Evolutionary conservation across 2,888 invertebrate species (phyloP), one percentile per base, ranked within the genome.

Genomic region (Leptinotarsa peninsularis): DNA sequence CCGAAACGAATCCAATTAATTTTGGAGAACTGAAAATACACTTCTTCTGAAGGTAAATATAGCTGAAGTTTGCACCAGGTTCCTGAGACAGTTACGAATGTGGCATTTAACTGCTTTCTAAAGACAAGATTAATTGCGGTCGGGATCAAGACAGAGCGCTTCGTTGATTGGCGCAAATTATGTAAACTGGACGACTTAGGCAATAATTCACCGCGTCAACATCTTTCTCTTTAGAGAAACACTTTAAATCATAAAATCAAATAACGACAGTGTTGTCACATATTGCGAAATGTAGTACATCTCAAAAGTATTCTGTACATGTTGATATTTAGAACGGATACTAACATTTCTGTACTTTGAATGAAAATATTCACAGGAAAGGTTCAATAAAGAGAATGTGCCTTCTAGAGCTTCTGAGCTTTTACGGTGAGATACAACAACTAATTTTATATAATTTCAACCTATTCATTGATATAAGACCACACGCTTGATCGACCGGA

Each of bases 81-180:
- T 56, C 58, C 58, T 15, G 7, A 80, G 87, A 87, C 88, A 86
- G 85, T 79, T 86, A 88, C 86, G 87, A 84, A 88, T 88, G 88
- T 87, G 87, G 87, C 86, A 84, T 86, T 86, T 87, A 88, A 88
- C 83, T 82, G 83, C 82, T 83, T 79, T 79, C 82, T 85, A 87
- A 85, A 84, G 87, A 82, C 85, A 85, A 87, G 87, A 87, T 85
- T 82, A 83, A 88, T 87, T 81, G 82, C 79, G 78, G 81, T 77
- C 80, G 78, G 81, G 76, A 80, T 80, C 82, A 87, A 87, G 88
- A 88, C 85, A 83, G 84, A 88, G 83, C 79, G 85, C 81, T 83
- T 83, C 75, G 82, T 80, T 88, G 87, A 88, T 88, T 88, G 88
- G 86, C 85, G 84, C 85, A 86, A 88, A 88, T 88, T 88, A 87